Conservation (phyloP, 2,797 vertebrate genomes). For the Paguma larvata region DNA sequence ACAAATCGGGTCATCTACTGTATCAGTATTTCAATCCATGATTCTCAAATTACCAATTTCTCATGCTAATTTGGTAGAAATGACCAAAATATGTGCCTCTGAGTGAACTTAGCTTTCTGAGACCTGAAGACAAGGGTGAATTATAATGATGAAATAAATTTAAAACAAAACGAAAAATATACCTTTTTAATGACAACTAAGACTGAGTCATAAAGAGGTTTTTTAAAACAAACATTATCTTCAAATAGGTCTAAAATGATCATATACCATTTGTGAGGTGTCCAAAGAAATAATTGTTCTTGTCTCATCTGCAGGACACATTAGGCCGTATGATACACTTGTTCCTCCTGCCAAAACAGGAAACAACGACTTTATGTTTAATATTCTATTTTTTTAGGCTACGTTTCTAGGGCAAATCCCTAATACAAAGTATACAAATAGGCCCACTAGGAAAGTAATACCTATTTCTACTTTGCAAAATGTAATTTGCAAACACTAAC, state of each 20-base stretch:
- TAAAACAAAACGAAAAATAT: slow-evolving; percentile 51
- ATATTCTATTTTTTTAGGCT: slow-evolving; percentile 54
- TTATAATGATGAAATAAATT: not conserved
- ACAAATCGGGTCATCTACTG: slow-evolving; percentile 18
- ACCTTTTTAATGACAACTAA: slow-evolving; percentile 60
- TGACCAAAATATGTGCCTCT: not conserved
- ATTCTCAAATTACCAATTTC: slow-evolving; percentile 61
- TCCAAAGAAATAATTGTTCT: slow-evolving; percentile 97
- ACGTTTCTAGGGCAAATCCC: slow-evolving; percentile 61
- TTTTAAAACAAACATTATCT: slow-evolving; percentile 47
- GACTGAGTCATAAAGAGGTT: not conserved
- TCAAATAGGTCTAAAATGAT: slow-evolving; percentile 63
- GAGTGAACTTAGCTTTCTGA: slow-evolving; percentile 14
- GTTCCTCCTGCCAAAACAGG: slow-evolving; percentile 93
- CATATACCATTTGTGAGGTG: slow-evolving; percentile 98
- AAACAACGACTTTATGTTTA: slow-evolving; percentile 73
- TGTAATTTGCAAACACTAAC: slow-evolving; percentile 55
- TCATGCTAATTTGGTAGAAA: slow-evolving; percentile 14
- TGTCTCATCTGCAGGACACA: slow-evolving; percentile 96
- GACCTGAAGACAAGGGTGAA: slow-evolving; percentile 39
- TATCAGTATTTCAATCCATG: slow-evolving; percentile 33
- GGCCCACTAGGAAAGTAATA: slow-evolving; percentile 32
- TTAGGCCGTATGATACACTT: slow-evolving; percentile 96
- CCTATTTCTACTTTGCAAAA: slow-evolving; percentile 71
- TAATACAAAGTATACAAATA: slow-evolving; percentile 35